Conservation (phyloP, 2,113 vertebrate species). For the Hippocampus barbouri region DNA sequence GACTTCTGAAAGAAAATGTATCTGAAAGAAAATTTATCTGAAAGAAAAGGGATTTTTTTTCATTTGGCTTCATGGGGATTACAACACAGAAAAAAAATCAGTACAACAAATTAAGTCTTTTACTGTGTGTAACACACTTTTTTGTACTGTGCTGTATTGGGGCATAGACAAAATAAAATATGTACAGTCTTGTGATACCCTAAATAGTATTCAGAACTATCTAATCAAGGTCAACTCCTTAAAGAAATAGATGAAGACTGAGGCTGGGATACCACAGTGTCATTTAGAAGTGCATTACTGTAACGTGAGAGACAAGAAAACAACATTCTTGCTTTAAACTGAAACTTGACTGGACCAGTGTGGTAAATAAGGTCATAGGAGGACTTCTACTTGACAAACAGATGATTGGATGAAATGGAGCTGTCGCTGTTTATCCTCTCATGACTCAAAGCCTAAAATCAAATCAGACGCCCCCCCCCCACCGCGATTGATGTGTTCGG, state of each 20-base stretch:
- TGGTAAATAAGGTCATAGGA: background rate
- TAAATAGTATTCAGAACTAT: constrained; percentile 23
- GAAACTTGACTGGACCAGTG: background rate
- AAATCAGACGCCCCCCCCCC: constrained; percentile 18
- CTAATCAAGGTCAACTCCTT: constrained; percentile 38
- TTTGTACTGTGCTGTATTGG: background rate
- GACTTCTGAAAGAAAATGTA: constrained; percentile 1
- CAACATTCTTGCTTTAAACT: background rate
- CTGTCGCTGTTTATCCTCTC: constrained; percentile 13
- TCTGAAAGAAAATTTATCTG: too few species aligned
- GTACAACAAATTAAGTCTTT: background rate
- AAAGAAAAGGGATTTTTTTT: background rate
- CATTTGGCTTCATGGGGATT: constrained; percentile 1
- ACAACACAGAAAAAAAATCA: background rate
- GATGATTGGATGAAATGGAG: constrained; percentile 2
- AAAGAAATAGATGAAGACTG: constrained; percentile 30
- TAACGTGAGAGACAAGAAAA: background rate
- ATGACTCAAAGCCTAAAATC: constrained; percentile 21
- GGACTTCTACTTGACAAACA: background rate
- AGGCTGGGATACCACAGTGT: background rate
- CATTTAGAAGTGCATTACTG: background rate
- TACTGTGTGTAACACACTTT: too few species aligned
- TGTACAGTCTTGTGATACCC: background rate
- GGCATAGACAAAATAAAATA: constrained; percentile 17
- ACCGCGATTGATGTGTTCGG: constrained; percentile 18